Percentiles rank a stretch among this genome's conserved stretches.
phyloP scores from a whole-genome alignment of 2,888 invertebrate species.

The Perizoma flavofasciatum region DNA sequence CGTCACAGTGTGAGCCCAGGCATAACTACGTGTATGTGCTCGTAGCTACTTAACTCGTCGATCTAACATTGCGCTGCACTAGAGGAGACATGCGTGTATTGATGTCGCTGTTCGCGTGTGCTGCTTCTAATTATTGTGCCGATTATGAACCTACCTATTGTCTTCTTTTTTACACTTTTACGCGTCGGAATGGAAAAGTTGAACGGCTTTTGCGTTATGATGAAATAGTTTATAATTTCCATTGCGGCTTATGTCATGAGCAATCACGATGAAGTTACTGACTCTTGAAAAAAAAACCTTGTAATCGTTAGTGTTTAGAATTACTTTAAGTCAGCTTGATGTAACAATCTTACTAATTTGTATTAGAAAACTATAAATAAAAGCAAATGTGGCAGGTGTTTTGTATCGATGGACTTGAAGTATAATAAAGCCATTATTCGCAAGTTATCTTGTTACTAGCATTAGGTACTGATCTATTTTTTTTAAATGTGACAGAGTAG shows the following conservation, averaged over 20 bases:
- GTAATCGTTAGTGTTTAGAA: too few species aligned
- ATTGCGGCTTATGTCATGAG: slow-evolving; percentile 53
- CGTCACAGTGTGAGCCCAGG: too few species aligned
- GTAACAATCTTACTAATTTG: neutral
- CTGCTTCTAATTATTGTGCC: slow-evolving; percentile 59
- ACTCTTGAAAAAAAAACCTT: neutral
- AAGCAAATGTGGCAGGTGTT: too few species aligned
- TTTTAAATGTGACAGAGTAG: too few species aligned
- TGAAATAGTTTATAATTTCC: slow-evolving; percentile 53
- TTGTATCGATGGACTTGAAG: too few species aligned
- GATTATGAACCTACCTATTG: slow-evolving; percentile 60
- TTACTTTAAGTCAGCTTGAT: too few species aligned
- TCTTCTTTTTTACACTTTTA: slow-evolving; percentile 66
- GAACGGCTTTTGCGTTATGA: slow-evolving; percentile 64
- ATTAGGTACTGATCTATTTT: neutral
- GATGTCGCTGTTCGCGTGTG: slow-evolving; percentile 55
- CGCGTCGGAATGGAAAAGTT: slow-evolving; percentile 74
- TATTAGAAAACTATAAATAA: too few species aligned
- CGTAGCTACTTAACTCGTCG: neutral
- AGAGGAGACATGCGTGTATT: slow-evolving; percentile 35
- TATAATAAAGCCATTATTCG: too few species aligned
- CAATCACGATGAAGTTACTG: slow-evolving; percentile 16
- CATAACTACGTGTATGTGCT: too few species aligned
- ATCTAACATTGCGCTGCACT: slow-evolving; percentile 9
- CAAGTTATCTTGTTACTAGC: neutral